Percentiles rank a stretch among this genome's conserved stretches.
These are phyloP conservation scores for Gandaritis pyraliata DNA, from an alignment of 2,888 invertebrate genomes.

Conservation along the genomic window DNA sequence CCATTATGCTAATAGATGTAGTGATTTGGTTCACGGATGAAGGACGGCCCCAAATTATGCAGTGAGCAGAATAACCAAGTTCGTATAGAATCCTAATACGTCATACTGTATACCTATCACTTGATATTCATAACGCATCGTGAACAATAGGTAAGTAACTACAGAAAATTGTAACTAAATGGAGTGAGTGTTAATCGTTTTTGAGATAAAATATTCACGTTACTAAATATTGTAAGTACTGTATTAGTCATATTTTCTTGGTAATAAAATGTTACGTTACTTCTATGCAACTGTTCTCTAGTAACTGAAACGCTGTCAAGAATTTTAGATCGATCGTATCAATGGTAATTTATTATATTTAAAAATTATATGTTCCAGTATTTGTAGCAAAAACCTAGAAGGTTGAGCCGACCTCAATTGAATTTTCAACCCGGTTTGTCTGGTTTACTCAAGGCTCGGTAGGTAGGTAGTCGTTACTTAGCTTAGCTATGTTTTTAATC, in stretches of 20 bases:
- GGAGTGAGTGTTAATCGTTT: constrained; percentile 19
- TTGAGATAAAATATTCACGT: background rate
- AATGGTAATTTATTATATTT: too few species aligned
- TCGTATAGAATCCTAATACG: constrained; percentile 52
- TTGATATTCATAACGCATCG: constrained; percentile 48
- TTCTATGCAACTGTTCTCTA: too few species aligned
- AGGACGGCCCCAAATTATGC: constrained; percentile 60
- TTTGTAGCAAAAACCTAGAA: background rate
- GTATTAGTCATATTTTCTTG: too few species aligned
- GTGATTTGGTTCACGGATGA: constrained; percentile 56
- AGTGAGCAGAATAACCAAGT: constrained; percentile 57
- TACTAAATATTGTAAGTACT: too few species aligned
- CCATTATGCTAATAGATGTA: constrained; percentile 49
- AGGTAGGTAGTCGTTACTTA: background rate
- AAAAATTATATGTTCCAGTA: too few species aligned
- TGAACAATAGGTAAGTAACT: constrained; percentile 15
- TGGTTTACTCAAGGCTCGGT: constrained; percentile 2
- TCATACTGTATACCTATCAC: constrained; percentile 25
- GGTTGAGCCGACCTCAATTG: background rate
- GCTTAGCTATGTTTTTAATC: background rate
- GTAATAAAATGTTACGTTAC: too few species aligned
- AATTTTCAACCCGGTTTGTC: background rate
- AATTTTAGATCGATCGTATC: too few species aligned
- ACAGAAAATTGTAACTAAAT: constrained; percentile 28
- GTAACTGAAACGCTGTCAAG: too few species aligned